Evolutionary conservation across 2,797 vertebrate species (phyloP).

Genomic region (Phoxinus dragarum): DNA sequence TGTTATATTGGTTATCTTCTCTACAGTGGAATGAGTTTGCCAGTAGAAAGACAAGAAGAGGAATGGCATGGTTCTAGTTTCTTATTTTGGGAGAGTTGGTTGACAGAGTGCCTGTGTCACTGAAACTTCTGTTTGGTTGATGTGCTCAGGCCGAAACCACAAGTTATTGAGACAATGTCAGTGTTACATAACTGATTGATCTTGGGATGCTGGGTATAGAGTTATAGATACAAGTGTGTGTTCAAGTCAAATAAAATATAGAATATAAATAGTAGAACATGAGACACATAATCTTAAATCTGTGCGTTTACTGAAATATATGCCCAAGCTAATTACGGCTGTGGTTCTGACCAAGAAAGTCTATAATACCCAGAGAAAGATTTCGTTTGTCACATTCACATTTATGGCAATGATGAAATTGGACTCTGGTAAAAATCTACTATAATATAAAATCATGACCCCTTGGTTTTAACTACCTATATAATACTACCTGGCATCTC

Average conservation of each 20-base stretch:
- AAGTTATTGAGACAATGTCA: neutral
- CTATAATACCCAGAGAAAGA: neutral
- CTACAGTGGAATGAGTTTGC: constrained; percentile 17
- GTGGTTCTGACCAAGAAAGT: neutral
- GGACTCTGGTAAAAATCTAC: no score
- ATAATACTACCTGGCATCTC: neutral
- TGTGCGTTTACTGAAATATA: neutral
- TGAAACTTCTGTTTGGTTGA: constrained; percentile 12
- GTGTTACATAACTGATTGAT: constrained; percentile 1
- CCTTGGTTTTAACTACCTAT: no score
- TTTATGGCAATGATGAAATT: neutral
- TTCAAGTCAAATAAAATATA: neutral
- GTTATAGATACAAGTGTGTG: neutral
- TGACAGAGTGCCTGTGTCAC: constrained; percentile 13
- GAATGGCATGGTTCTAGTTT: constrained; percentile 17
- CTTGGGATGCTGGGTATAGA: neutral
- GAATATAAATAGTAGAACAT: neutral
- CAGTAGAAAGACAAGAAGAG: constrained; percentile 40
- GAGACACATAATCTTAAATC: neutral
- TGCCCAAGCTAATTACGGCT: neutral
- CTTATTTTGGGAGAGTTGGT: constrained; percentile 28
- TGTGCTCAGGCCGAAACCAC: neutral
- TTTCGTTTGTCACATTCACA: neutral
- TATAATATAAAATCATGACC: neutral
- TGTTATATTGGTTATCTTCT: constrained; percentile 54